A percentile compares a stretch with the other conserved stretches of the same genome.
These are phyloP conservation scores for Diuraphis noxia DNA, from an alignment of 1,140 invertebrate species.

Conservation along the genomic window DNA sequence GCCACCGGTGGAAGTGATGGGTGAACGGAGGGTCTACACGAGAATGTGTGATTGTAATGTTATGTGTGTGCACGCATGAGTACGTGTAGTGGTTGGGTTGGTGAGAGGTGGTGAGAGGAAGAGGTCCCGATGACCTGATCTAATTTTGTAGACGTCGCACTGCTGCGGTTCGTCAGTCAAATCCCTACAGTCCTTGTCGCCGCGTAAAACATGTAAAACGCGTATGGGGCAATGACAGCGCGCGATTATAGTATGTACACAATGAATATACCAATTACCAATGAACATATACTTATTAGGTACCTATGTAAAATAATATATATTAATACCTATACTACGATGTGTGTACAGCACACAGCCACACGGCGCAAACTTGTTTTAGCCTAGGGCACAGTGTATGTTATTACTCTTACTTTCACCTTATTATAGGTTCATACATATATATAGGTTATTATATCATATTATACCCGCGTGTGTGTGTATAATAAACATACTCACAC, in stretches of 20 bases:
- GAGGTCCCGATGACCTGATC: slow-evolving; percentile 27
- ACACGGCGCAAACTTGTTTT: background rate
- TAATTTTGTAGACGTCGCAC: slow-evolving; percentile 35
- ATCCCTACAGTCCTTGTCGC: slow-evolving; percentile 18
- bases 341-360: background rate
- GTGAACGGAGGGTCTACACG: background rate
- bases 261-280: too few relatives aligned
- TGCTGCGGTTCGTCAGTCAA: slow-evolving; percentile 6
- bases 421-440: background rate
- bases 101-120: background rate
- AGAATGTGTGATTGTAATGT: background rate
- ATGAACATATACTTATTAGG: too few relatives aligned
- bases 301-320: too few relatives aligned
- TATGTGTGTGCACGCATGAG: background rate
- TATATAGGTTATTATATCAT: background rate
- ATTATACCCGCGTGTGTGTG: background rate
- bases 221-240: background rate
- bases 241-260: background rate
- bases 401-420: slow-evolving; percentile 26
- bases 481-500: background rate
- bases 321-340: background rate
- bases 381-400: background rate
- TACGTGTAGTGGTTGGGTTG: background rate
- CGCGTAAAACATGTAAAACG: background rate
- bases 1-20: background rate